A percentile compares a stretch with the other conserved stretches of the same genome.
Evolutionary conservation across 2,113 vertebrate genomes (phyloP).

Genomic region (Prunella fulvescens): DNA sequence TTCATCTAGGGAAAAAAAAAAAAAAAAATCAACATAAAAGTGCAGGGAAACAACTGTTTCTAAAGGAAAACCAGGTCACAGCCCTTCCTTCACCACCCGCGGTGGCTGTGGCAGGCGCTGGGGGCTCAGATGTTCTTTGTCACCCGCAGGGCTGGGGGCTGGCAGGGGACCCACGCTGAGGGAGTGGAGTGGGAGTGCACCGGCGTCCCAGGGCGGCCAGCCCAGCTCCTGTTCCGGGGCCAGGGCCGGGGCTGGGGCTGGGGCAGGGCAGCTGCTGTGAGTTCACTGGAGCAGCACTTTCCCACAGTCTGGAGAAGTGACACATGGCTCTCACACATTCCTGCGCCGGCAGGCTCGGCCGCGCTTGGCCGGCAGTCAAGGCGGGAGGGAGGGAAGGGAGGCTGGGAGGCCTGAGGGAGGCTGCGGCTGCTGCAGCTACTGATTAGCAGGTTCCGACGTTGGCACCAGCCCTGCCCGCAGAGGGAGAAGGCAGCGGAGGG

Average conservation of each 20-base stretch:
- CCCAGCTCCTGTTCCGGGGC: constrained; percentile 72
- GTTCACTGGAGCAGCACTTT: constrained; percentile 95
- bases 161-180: constrained; percentile 7
- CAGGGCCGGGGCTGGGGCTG: constrained; percentile 41
- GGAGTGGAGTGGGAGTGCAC: constrained; percentile 77
- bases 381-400: constrained; percentile 48
- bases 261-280: constrained; percentile 87
- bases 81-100: not conserved
- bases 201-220: constrained; percentile 75
- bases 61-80: not conserved
- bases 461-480: constrained; percentile 65
- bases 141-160: constrained; percentile 18
- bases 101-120: not conserved
- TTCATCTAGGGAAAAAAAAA: not conserved
- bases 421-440: constrained; percentile 67
- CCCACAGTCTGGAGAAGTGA: constrained; percentile 98
- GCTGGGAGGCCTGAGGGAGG: not conserved
- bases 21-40: not conserved
- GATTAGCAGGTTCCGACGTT: constrained; percentile 80
- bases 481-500: constrained; percentile 67
- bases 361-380: constrained; percentile 75
- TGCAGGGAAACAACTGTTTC: not conserved
- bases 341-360: constrained; percentile 84
- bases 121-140: constrained; percentile 54
- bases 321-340: constrained; percentile 98